Evolutionary conservation across 2,888 invertebrate genomes (phyloP).

Genomic region (Tillus elongatus): DNA sequence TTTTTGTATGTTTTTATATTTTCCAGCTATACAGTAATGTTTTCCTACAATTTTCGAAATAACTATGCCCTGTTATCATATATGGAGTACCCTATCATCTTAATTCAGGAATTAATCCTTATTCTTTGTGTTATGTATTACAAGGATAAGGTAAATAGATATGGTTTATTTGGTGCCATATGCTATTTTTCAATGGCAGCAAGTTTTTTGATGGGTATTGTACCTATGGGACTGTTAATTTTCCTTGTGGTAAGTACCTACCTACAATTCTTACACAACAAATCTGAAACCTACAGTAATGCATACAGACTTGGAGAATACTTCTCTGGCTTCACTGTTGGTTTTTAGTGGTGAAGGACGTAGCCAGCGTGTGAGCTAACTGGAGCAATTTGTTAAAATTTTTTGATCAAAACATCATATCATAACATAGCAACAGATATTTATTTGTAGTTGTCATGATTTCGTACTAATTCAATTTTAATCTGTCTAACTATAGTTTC

Average conservation of each 20-base stretch:
- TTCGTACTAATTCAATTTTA: too few relatives aligned
- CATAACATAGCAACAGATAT: too few relatives aligned
- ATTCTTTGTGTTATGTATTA: slow-evolving; percentile 64
- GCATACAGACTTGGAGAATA: too few relatives aligned
- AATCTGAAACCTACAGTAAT: too few relatives aligned
- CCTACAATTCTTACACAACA: too few relatives aligned
- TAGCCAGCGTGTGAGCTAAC: too few relatives aligned
- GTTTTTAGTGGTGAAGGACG: too few relatives aligned
- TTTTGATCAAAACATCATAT: too few relatives aligned
- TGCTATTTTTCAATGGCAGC: slow-evolving; percentile 42
- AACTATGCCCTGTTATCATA: slow-evolving; percentile 67
- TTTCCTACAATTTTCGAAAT: slow-evolving; percentile 70
- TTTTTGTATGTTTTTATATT: slow-evolving; percentile 19
- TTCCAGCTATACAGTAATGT: slow-evolving; percentile 70
- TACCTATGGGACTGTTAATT: slow-evolving; percentile 47
- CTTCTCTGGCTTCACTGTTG: too few relatives aligned
- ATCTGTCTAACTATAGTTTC: too few relatives aligned
- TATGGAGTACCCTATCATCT: slow-evolving; percentile 74
- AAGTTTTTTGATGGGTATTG: slow-evolving; percentile 41
- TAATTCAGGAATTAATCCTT: slow-evolving; percentile 65
- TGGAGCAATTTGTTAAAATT: too few relatives aligned
- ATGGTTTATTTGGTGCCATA: slow-evolving; percentile 36
- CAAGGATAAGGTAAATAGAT: slow-evolving; percentile 47
- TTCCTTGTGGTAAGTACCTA: slow-evolving; percentile 56
- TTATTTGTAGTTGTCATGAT: too few relatives aligned